Base-by-base conservation (phyloP, 53 echinoderm and acorn worm genomes). In the Luidia sarsii region DNA sequence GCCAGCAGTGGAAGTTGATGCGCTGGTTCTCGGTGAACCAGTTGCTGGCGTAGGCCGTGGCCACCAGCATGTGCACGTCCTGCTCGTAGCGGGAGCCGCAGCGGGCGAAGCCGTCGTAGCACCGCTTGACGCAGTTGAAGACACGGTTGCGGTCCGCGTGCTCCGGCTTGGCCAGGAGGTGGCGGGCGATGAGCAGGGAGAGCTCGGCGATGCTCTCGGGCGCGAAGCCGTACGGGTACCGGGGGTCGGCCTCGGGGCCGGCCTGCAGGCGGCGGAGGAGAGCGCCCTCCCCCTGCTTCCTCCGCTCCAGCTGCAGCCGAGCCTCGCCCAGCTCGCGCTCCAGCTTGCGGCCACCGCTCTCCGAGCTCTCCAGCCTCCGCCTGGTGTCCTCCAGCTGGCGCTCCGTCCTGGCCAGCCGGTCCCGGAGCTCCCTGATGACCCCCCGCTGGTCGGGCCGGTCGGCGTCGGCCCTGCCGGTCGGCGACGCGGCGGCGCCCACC, bases 21-120 rank as follows among this genome's bases (percentile, higher is more conserved):
- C 86, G 56, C 60, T 95, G 95, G 48, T 95, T 87, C 23, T 92
- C 95, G 3, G 89, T 80, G 65, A 95, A 95, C 95, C 95, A 95
- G 82, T 95, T 92, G 71, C 95, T 92, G 20, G 95, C 95, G 43
- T 92, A 95, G 8, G 95, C 89, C 8, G 95, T 95, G 28, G 95
- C 92, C 39, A 95, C 79, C 71, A 95, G 67, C 95, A 95, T 95
- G 69, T 95, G 95, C 9, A 95, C 92, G 49, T 95, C 95, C 64
- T 95, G 92, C 63, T 95, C 95, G 82, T 77, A 95, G 24, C 84
- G 75, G 1, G 84, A 83, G 4, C 95, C 95, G 38, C 95, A 95
- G 14, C 95, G 59, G 3, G 95, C 95, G 72, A 67, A 95, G 53
- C 73, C 89, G 39, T 95, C 92, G 73, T 95, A 95, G 70, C 87